Evolutionary conservation across 2,888 invertebrate species (phyloP), one percentile per base, ranked within the genome.

Genomic region (Agriopis marginaria): DNA sequence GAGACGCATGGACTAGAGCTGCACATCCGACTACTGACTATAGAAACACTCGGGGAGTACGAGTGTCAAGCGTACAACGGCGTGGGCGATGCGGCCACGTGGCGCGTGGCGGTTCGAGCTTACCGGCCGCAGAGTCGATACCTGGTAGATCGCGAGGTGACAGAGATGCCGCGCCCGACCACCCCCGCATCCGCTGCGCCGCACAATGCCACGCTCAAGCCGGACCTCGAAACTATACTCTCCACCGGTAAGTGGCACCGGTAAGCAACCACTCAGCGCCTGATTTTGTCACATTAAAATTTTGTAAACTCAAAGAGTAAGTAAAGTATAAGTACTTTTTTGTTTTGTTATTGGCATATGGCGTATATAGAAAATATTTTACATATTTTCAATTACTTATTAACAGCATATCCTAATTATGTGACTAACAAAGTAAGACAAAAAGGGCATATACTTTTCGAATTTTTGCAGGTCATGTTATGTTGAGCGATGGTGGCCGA

Each of bases 61-160:
- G 97, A 97, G 7, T 99, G 99, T 84, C 97, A 97, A 82, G 98
- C 98, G 7, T 98, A 97, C 89, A 98, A 98, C 84, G 98, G 97
- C 3, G 86, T 95, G 8, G 97, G 96, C 11, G 96, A 96, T 77
- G 96, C 98, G 7, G 97, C 97, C 0, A 96, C 97, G 58, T 97
- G 97, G 96, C 95, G 96, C 12, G 95, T 97, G 8, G 95, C 95
- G 0, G 95, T 98, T 11, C 96, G 96, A 81, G 97, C 97, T 0
- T 90, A 96, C 74, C 96, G 96, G 17, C 96, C 97, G 0, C 62
- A 68, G 10, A 78, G 69, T 74, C 80, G 78, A 23, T 85, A 80
- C 74, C 73, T 90, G 63, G 80, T 89, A 68, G 71, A 71, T 12
- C 68, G 67, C 0, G 72, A 74, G 14, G 69, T 66, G 42, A 23